A percentile compares a stretch with the other conserved stretches of the same genome.
Conservation (phyloP, 2,888 invertebrate genomes). For the Caenorhabditis macrosperma region DNA sequence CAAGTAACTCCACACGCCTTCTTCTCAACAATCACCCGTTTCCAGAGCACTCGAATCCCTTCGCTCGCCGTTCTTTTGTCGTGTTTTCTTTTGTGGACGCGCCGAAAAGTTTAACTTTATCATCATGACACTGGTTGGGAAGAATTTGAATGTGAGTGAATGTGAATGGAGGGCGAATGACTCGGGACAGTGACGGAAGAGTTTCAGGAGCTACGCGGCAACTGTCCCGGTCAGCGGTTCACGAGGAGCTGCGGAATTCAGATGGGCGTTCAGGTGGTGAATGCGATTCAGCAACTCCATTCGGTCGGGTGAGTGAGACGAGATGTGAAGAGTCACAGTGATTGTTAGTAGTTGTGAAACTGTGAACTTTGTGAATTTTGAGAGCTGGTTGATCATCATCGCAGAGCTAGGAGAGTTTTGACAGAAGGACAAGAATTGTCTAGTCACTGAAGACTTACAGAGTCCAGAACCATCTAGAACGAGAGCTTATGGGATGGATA, state of each 20-base stretch:
- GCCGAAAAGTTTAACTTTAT: constrained; percentile 65
- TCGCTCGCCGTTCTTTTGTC: constrained; percentile 48
- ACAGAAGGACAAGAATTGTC: too few relatives aligned
- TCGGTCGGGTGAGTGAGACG: constrained; percentile 12
- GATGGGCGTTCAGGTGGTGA: constrained; percentile 68
- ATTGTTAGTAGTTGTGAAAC: too few relatives aligned
- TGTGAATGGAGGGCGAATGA: not conserved
- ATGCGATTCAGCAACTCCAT: constrained; percentile 71
- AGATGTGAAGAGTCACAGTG: too few relatives aligned
- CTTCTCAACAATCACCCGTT: not conserved
- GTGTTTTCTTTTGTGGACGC: constrained; percentile 30
- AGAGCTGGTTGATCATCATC: not conserved
- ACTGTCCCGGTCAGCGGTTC: constrained; percentile 43
- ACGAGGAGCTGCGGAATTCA: constrained; percentile 61
- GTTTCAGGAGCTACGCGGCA: constrained; percentile 25
- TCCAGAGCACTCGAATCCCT: constrained; percentile 20
- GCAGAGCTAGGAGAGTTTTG: too few relatives aligned
- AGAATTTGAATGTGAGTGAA: constrained; percentile 45
- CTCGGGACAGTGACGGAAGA: not conserved
- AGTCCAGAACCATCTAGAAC: too few relatives aligned
- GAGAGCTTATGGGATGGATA: too few relatives aligned
- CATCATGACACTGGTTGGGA: constrained; percentile 72
- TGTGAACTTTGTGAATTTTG: not conserved
- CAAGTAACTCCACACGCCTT: not conserved
- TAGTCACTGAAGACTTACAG: too few relatives aligned